phyloP scores from a whole-genome alignment of 2,888 invertebrate species.

The Sinhomidia bicolor region DNA sequence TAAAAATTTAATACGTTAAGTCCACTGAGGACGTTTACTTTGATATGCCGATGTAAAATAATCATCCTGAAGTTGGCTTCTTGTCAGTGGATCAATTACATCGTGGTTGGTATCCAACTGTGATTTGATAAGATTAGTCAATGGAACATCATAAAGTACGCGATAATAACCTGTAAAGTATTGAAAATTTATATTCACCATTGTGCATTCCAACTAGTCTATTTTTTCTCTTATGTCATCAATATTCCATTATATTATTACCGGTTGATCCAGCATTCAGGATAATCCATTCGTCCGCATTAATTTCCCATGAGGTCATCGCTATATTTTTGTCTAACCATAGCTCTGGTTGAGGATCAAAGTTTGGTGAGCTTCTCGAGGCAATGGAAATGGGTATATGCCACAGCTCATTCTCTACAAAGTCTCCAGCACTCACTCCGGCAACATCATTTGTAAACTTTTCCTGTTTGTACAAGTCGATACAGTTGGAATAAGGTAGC shows the following conservation, averaged over 20 bases:
- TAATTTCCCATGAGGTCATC: slow-evolving; percentile 60
- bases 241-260: no score
- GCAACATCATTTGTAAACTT: slow-evolving; percentile 61
- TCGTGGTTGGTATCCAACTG: slow-evolving; percentile 65
- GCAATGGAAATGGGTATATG: slow-evolving; percentile 75
- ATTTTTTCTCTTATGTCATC: not conserved
- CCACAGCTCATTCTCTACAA: slow-evolving; percentile 70
- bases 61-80: slow-evolving; percentile 78
- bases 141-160: slow-evolving; percentile 72
- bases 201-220: no score
- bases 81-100: slow-evolving; percentile 58
- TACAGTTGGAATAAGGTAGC: no score
- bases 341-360: slow-evolving; percentile 56
- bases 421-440: not conserved
- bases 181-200: no score
- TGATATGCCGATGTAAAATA: slow-evolving; percentile 75
- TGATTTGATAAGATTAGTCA: slow-evolving; percentile 65
- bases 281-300: slow-evolving; percentile 75
- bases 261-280: slow-evolving; percentile 77
- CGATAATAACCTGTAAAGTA: slow-evolving; percentile 74
- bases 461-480: slow-evolving; percentile 47
- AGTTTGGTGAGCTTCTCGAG: slow-evolving; percentile 54
- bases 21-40: slow-evolving; percentile 49
- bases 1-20: not conserved
- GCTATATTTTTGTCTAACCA: slow-evolving; percentile 75